phyloP scores from a whole-genome alignment of 2,113 vertebrate genomes.

The Lepus europaeus region DNA sequence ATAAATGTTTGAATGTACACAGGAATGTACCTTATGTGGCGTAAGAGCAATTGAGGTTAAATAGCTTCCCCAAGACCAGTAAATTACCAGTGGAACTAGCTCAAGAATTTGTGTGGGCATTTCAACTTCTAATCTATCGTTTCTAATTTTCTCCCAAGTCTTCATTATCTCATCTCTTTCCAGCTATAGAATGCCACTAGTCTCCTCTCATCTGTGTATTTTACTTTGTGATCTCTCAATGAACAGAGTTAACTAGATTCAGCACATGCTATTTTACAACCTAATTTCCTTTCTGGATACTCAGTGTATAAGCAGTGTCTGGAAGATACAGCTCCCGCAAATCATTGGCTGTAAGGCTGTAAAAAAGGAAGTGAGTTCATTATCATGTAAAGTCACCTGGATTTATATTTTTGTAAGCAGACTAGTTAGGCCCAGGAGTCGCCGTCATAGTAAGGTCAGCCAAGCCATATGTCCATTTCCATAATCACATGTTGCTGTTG shows the following conservation, averaged over 20 bases:
- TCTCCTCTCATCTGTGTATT: conserved; percentile 23
- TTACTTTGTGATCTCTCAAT: not conserved
- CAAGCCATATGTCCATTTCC: not conserved
- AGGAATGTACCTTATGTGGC: not conserved
- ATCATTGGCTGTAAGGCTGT: not conserved
- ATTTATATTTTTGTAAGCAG: conserved; percentile 48
- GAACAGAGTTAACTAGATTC: not conserved
- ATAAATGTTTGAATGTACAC: not conserved
- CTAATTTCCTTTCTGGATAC: conserved; percentile 63
- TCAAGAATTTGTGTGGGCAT: not conserved
- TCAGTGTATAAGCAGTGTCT: not conserved
- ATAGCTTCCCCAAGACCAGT: not conserved
- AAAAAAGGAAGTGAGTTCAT: conserved; percentile 29
- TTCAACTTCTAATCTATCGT: not conserved
- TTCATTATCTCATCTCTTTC: not conserved
- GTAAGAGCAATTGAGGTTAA: not conserved
- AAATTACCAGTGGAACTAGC: not conserved
- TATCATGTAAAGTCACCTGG: conserved; percentile 21
- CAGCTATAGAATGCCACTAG: not conserved
- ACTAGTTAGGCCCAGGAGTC: not conserved
- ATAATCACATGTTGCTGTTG: not conserved
- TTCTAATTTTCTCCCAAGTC: conserved; percentile 35
- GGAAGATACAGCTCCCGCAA: conserved; percentile 45
- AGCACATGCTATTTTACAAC: conserved; percentile 38
- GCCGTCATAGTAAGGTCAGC: not conserved